phyloP scores from a whole-genome alignment of 2,797 vertebrate genomes.

The Spea hammondii region DNA sequence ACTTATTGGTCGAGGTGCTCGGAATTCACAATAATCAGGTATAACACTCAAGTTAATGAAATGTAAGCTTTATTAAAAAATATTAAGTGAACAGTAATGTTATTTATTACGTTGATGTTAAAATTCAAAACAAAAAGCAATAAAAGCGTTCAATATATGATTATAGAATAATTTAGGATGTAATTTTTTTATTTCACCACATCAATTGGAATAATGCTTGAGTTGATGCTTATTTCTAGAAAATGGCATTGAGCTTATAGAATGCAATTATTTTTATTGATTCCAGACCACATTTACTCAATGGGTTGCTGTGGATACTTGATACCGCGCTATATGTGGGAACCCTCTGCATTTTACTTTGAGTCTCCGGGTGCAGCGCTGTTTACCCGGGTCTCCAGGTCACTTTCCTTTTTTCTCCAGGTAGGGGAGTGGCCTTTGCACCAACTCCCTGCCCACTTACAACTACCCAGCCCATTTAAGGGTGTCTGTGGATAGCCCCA shows the following conservation, averaged over 20 bases:
- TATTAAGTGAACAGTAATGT: not conserved
- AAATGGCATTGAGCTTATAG: not conserved
- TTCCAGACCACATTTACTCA: not conserved
- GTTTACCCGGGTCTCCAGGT: too few relatives aligned
- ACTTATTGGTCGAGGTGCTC: not conserved
- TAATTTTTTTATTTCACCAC: not conserved
- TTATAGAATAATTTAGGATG: not conserved
- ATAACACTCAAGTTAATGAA: not conserved
- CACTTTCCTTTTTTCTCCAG: too few relatives aligned
- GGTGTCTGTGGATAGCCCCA: too few relatives aligned
- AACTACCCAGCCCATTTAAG: too few relatives aligned
- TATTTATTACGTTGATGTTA: not conserved
- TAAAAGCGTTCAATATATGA: not conserved
- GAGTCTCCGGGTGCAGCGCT: too few relatives aligned
- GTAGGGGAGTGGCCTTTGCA: too few relatives aligned
- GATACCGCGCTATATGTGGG: too few relatives aligned
- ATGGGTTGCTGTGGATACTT: too few relatives aligned
- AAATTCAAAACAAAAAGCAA: not conserved
- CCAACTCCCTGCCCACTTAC: too few relatives aligned
- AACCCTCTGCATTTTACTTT: too few relatives aligned
- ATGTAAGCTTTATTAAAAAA: not conserved
- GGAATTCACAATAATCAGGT: not conserved
- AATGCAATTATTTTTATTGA: slow-evolving; percentile 3
- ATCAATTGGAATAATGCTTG: not conserved
- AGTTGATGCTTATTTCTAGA: not conserved